Evolutionary conservation across 2,888 invertebrate genomes (phyloP), one percentile per base, ranked within the genome.

Genomic region (Tachina grossa): DNA sequence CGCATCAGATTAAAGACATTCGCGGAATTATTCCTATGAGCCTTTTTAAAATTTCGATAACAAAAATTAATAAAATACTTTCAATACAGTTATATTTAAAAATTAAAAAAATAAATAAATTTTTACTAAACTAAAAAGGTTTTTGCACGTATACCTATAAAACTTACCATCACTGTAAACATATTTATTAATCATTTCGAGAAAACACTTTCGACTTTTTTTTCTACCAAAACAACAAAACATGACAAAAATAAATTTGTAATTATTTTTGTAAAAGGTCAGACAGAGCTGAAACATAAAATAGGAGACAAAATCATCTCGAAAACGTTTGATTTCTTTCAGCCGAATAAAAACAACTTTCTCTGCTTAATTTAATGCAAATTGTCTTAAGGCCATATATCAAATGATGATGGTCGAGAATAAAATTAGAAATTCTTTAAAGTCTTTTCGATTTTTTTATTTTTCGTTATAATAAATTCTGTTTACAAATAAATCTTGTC

Each of bases 401-500:
- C 14, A 13, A 14, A 9, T 66, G 9, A 19, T 55, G 45, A 19
- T 76, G 45, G 45, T 8, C 66, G 47, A 41, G 47, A 47, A 77
- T 41, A 49, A 49, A 57, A 49, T 66, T 77, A 74, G 9, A 57
- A 57, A 49, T 77, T 74, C n/a, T 61, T 41, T 14, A 55, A 5
- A n/a, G n/a, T n/a, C 14, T 10, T 14, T 39, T 47, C 10, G 2
- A 19, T 1, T 9, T 0, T 3, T 31, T 31, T 57, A 9, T 55
- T 55, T 31, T 22, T 22, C 6, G 2, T 49, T 55, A 59, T 59
- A 14, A 39, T 31, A 77, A 41, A 57, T 19, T 69, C n/a, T 22
- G 49, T 63, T 61, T 71, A 69, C 59, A 43, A 43, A 66, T 55
- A 66, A 66, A 78, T 78, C 43, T 43, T 61, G 43, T 43, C 61